Base-by-base conservation (phyloP, 2,888 invertebrate genomes). In the Cecidostiba fungosa region DNA sequence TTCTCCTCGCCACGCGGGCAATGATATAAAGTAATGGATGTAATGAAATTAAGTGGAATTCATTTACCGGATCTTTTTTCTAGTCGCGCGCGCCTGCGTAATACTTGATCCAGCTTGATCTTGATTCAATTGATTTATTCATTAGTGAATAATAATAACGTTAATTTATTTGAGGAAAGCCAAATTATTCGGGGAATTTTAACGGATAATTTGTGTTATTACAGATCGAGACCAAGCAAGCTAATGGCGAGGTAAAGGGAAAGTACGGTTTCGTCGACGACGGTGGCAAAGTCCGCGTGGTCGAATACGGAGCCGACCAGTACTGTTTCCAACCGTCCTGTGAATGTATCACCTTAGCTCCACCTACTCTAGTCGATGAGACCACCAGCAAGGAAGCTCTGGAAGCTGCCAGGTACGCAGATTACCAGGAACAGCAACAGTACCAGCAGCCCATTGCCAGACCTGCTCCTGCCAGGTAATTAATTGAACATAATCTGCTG, bases 251-350 rank as follows among this genome's bases (percentile, higher is more conserved):
- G 90, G 98, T 98, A 14, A 97, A 97, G 94, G 98, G 98, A 89
- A 98, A 98, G 93, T 98, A 98, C 92, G 98, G 98, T 3, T 98
- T 97, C 94, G 96, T 96, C 84, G 98, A 98, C 91, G 97, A 97
- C 91, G 94, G 95, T 82, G 96, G 98, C 91, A 95, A 97, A 95
- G 95, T 96, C 1, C 96, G 97, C 62, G 97, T 97, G 1, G 96
- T 98, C 32, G 98, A 98, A 92, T 98, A 98, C 91, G 98, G 98
- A 8, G 98, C 98, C 59, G 97, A 97, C 93, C 97, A 97, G 92
- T 97, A 96, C 91, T 98, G 98, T 0, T 98, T 98, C 95, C 97
- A 97, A 92, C 98, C 98, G 0, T 95, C 96, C 1, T 97, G 97
- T 0, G 97, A 97, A 91, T 97, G 97, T 66, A 97, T 98, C 92